A percentile compares a stretch with the other conserved stretches of the same genome.
phyloP scores from a whole-genome alignment of 2,888 invertebrate genomes.

The Lepetodrilus schrolli region DNA sequence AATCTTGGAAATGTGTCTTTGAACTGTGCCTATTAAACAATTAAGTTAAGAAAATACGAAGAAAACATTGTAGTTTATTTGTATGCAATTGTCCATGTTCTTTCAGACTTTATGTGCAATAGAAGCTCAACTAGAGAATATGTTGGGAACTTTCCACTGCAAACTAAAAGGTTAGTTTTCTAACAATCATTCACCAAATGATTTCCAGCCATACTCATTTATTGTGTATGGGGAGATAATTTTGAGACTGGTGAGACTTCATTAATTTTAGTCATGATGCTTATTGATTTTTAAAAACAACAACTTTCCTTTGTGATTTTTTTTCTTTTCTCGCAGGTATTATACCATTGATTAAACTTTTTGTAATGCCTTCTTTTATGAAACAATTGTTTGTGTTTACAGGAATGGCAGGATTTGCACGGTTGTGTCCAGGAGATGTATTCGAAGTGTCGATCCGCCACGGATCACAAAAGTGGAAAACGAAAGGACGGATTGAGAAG shows the following conservation, averaged over 20 bases:
- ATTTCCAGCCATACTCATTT: too few relatives aligned
- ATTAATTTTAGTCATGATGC: too few relatives aligned
- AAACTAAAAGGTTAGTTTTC: slow-evolving; percentile 76
- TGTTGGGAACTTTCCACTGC: slow-evolving; percentile 77
- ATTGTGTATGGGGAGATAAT: too few relatives aligned
- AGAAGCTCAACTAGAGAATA: slow-evolving; percentile 77
- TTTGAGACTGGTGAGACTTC: too few relatives aligned
- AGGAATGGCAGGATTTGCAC: slow-evolving; percentile 80
- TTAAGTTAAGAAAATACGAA: neutral
- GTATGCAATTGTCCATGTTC: slow-evolving; percentile 28
- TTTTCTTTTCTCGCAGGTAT: too few relatives aligned
- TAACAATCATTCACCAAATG: too few relatives aligned
- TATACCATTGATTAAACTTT: too few relatives aligned
- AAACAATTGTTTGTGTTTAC: neutral
- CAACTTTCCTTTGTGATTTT: neutral
- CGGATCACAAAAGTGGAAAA: slow-evolving; percentile 79
- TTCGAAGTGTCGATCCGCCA: slow-evolving; percentile 79
- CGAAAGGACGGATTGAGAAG: slow-evolving; percentile 77
- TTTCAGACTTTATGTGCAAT: slow-evolving; percentile 76
- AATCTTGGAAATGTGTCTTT: neutral
- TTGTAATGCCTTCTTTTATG: too few relatives aligned
- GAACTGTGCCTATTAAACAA: neutral
- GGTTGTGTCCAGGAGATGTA: slow-evolving; percentile 79
- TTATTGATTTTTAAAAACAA: neutral
- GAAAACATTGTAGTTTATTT: too few relatives aligned